These are phyloP conservation scores for Zaprionus ghesquierei DNA, from an alignment of 1,140 invertebrate genomes.

Conservation along the genomic window DNA sequence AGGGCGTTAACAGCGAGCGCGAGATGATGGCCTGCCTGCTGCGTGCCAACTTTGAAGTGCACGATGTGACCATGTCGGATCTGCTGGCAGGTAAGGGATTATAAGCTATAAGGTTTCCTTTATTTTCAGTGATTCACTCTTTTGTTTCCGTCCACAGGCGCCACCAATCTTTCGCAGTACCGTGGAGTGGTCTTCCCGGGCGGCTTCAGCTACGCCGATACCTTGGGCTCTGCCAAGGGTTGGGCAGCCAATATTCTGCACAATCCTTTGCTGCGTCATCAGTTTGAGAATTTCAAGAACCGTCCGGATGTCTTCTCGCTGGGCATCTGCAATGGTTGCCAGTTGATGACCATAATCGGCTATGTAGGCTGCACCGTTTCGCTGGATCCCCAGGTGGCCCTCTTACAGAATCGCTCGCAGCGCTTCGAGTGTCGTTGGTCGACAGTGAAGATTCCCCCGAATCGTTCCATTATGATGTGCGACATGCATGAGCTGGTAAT, in stretches of 20 bases:
- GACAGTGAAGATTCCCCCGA: constrained; percentile 88
- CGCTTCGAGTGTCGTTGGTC: constrained; percentile 95
- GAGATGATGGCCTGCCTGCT: constrained; percentile 98
- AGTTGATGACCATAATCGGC: constrained; percentile 94
- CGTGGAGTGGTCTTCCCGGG: constrained; percentile 96
- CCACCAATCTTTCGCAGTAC: constrained; percentile 90
- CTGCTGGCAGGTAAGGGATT: constrained; percentile 85
- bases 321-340: constrained; percentile 99
- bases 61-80: constrained; percentile 96
- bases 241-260: constrained; percentile 97
- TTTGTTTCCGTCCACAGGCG: constrained; percentile 47
- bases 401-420: constrained; percentile 94
- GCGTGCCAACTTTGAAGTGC: constrained; percentile 95
- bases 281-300: constrained; percentile 89
- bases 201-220: constrained; percentile 99
- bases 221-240: constrained; percentile 97
- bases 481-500: constrained; percentile 93
- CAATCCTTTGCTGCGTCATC: constrained; percentile 85
- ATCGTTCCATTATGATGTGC: constrained; percentile 92
- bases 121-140: not conserved
- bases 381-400: constrained; percentile 86
- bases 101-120: constrained; percentile 30
- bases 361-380: constrained; percentile 86
- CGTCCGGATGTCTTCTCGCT: constrained; percentile 95
- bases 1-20: constrained; percentile 98